These are phyloP conservation scores for Phocides pigmalion DNA, from an alignment of 1,140 invertebrate genomes.

Conservation along the genomic window DNA sequence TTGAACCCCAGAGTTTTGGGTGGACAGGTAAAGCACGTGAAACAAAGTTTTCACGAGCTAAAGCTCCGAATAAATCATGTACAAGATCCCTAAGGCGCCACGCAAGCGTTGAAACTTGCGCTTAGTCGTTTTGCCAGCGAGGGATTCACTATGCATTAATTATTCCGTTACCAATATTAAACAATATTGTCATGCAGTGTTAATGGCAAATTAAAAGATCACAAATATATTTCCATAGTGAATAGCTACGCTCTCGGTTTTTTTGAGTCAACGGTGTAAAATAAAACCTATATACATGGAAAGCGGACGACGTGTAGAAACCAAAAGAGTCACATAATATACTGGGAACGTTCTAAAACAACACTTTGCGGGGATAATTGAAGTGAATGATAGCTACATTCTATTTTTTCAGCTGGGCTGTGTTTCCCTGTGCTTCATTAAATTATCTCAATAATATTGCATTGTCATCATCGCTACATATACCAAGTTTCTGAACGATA, in stretches of 20 bases:
- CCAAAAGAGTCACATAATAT: too few species aligned
- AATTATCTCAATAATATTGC: too few species aligned
- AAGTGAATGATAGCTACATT: too few species aligned
- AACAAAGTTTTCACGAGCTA: conserved; percentile 54
- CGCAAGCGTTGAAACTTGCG: conserved; percentile 38
- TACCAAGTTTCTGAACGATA: too few species aligned
- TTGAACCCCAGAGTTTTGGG: conserved; percentile 59
- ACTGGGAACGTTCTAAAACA: too few species aligned
- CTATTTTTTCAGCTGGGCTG: too few species aligned
- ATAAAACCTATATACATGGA: too few species aligned
- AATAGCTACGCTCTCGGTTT: neutral
- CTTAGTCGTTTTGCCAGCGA: neutral
- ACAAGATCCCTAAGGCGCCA: conserved; percentile 31
- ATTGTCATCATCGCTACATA: too few species aligned
- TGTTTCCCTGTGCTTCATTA: too few species aligned
- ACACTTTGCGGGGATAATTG: too few species aligned
- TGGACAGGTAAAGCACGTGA: conserved; percentile 53
- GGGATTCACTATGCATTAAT: conserved; percentile 41
- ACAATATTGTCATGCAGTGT: neutral
- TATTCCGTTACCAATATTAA: conserved; percentile 23
- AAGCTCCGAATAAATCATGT: conserved; percentile 57
- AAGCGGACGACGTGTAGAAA: too few species aligned
- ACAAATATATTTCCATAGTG: neutral
- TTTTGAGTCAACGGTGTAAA: neutral
- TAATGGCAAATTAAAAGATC: neutral